Conservation (phyloP, 1,140 invertebrate genomes). For the Drosophila bipectinata region DNA sequence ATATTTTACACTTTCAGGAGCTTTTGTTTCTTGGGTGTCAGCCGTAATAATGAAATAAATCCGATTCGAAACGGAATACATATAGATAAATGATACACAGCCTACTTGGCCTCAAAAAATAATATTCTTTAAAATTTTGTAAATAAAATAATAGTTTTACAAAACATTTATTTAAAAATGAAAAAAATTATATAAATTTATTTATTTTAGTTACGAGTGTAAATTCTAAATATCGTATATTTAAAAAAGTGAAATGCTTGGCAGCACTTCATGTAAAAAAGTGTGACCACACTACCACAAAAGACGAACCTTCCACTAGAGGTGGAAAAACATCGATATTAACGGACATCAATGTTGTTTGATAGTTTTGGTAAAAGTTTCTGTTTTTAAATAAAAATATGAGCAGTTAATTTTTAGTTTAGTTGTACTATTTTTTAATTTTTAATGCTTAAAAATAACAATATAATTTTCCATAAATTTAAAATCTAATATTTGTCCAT, state of each 20-base stretch:
- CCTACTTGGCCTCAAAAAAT: neutral
- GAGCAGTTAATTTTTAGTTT: too few relatives aligned
- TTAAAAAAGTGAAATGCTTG: neutral
- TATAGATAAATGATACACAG: neutral
- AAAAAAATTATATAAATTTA: neutral
- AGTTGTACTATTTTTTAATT: too few relatives aligned
- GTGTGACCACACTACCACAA: neutral
- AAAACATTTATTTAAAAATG: neutral
- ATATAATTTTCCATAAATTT: too few relatives aligned
- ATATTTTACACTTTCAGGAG: neutral
- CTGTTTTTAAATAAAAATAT: too few relatives aligned
- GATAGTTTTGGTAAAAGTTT: too few relatives aligned
- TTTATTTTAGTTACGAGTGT: too few relatives aligned
- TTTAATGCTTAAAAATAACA: too few relatives aligned
- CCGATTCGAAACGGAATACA: neutral
- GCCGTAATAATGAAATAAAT: neutral
- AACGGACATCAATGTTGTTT: too few relatives aligned
- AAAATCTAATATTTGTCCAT: too few relatives aligned
- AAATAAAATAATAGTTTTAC: neutral
- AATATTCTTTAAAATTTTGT: neutral
- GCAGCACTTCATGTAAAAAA: neutral
- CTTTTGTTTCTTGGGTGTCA: neutral
- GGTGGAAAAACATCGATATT: too few relatives aligned
- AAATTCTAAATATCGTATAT: neutral
- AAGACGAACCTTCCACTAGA: neutral